Percentiles rank a stretch among this genome's conserved stretches.
phyloP scores from a whole-genome alignment of 1,140 invertebrate species.

The Eulimnadia texana region DNA sequence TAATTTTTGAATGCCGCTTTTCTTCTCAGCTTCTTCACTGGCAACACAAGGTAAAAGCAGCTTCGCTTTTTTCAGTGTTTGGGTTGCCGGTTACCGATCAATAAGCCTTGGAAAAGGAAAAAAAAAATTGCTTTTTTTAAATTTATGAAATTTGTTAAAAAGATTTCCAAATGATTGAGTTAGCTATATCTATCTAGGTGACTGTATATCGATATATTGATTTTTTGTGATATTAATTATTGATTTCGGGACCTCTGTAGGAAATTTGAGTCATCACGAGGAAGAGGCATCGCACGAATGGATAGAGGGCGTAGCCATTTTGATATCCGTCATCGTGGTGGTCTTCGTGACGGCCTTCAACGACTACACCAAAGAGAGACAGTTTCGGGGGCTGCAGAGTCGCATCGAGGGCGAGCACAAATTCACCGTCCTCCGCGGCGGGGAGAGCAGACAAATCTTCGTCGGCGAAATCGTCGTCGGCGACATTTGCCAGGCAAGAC shows the following conservation, averaged over 20 bases:
- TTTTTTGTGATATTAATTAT: too few species aligned
- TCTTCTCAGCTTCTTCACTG: not conserved
- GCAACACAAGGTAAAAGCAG: not conserved
- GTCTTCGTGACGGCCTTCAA: conserved; percentile 97
- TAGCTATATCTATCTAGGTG: too few species aligned
- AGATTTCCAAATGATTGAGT: too few species aligned
- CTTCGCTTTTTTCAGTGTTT: not conserved
- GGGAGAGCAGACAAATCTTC: conserved; percentile 81
- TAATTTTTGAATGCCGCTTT: not conserved
- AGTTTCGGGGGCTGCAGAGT: conserved; percentile 90
- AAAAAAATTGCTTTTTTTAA: too few species aligned
- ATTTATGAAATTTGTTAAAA: too few species aligned
- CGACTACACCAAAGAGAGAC: conserved; percentile 97
- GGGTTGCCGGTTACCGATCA: too few species aligned
- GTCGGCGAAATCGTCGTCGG: conserved; percentile 96
- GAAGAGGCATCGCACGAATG: conserved; percentile 85
- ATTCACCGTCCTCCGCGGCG: conserved; percentile 87
- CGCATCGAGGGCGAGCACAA: conserved; percentile 98
- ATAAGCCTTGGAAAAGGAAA: too few species aligned
- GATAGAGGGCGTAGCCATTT: conserved; percentile 96
- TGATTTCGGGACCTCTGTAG: too few species aligned
- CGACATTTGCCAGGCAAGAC: conserved; percentile 80
- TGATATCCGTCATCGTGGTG: conserved; percentile 94
- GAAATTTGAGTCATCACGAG: conserved; percentile 34
- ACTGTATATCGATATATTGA: too few species aligned